A percentile compares a stretch with the other conserved stretches of the same genome.
phyloP scores from a whole-genome alignment of 2,113 vertebrate genomes.

The Deroptyus accipitrinus region DNA sequence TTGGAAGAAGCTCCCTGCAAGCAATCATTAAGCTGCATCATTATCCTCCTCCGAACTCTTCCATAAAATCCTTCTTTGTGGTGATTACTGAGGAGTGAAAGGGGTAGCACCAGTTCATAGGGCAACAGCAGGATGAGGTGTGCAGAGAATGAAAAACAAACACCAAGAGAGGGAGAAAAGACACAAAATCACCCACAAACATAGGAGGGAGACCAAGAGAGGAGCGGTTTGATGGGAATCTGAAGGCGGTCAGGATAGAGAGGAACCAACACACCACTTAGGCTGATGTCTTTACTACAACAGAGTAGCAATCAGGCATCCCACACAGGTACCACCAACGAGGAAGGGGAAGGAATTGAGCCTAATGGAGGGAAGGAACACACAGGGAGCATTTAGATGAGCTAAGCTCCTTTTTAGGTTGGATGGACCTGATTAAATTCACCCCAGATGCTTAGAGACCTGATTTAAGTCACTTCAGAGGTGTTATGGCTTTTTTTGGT shows the following conservation, averaged over 20 bases:
- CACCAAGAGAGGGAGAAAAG: background rate
- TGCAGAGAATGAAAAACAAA: background rate
- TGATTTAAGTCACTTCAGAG: constrained; percentile 58
- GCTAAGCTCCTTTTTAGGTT: constrained; percentile 46
- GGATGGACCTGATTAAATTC: constrained; percentile 64
- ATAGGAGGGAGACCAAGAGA: background rate
- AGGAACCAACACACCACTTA: background rate
- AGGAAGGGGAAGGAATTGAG: constrained; percentile 20
- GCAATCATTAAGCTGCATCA: background rate
- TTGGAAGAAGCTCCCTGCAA: constrained; percentile 3
- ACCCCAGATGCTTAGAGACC: constrained; percentile 61
- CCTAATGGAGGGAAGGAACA: background rate
- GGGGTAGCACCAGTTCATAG: background rate
- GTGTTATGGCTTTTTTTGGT: background rate
- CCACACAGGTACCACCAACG: background rate
- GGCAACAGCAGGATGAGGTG: background rate
- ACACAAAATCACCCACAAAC: background rate
- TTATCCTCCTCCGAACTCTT: constrained; percentile 28
- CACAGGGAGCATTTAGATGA: constrained; percentile 56
- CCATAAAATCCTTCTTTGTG: constrained; percentile 21
- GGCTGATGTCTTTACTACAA: background rate
- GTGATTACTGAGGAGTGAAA: background rate
- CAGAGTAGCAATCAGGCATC: constrained; percentile 16
- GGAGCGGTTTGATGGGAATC: background rate
- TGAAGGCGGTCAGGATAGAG: background rate